Base-by-base conservation (phyloP, 2,888 invertebrate genomes). In the Junonia oenone region DNA sequence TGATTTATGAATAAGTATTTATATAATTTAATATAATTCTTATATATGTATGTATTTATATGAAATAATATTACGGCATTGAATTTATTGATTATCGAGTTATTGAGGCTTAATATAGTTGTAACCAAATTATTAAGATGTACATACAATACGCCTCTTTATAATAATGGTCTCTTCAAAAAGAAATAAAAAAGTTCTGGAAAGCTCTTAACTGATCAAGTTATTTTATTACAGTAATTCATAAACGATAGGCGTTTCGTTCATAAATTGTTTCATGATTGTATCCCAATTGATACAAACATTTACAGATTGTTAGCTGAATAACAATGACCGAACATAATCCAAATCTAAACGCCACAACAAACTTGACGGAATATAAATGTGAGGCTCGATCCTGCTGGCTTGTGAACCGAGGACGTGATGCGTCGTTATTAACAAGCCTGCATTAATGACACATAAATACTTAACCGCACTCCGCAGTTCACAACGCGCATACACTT, bases 381-480 rank as follows among this genome's bases (percentile, higher is more conserved):
- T 89, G 80, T 71, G 76, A 68, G 65, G 65, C 70, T 72, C 73
- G 76, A 74, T 79, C 76, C 76, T 78, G 78, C 71, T 76, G 75
- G 77, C 85, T 87, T 90, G 90, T 89, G 90, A 90, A 90, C 88
- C 76, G 78, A 71, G 76, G 83, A 90, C 90, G 90, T 90, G 89
- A 87, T 81, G 76, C 74, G 75, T 81, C 80, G 83, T 83, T 83
- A 85, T 84, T 88, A 87, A 83, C 78, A 81, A 73, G 68, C 79
- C 68, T 83, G 86, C 81, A 85, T 89, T 88, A 85, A 87, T 87
- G 79, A 84, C 80, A 79, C 79, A 83, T 83, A 81, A 81, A 83
- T 80, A 80, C 75, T 74, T 71, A 66, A 66, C 69, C 68, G 63
- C 66, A 61, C 61, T 62, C 61, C 55, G 43, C 46, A 56, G 55